Evolutionary conservation across 2,797 vertebrate species (phyloP), one percentile per base, ranked within the genome.

Genomic region (Selene dorsalis): DNA sequence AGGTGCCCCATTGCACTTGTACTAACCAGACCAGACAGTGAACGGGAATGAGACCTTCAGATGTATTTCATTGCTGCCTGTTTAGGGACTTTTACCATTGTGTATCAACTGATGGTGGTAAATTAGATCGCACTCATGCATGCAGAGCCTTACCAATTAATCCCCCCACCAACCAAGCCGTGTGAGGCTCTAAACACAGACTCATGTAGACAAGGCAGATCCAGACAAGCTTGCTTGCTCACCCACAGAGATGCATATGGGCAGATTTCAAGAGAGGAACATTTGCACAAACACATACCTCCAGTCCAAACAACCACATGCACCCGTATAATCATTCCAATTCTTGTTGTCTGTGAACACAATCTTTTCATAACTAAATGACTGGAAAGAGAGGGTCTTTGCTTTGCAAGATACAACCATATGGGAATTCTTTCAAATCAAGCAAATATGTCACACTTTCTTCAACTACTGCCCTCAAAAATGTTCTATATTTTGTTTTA

Each of bases 121-220:
- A 94, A 93, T 94, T 91, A 92, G 89, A 93, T 90, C 63, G 73
- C 83, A 85, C 82, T 93, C 88, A 91, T 88, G 88, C 91, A 92
- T 94, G 89, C 86, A 87, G 88, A 89, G 84, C 60, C 77, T 76
- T 66, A 77, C 82, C 87, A 92, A 91, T 93, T 91, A 91, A 92
- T 89, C 88, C 87, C 77, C 85, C 62, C 74, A 80, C 87, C 87
- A 91, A 91, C 82, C 77, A 82, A 73, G 72, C 75, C 50, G 77
- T 57, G 45, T 48, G 56, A 68, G 26, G 32, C 83, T 75, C 47
- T 68, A 67, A 63, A 75, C 82, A 80, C 67, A 87, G 67, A 66
- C 70, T 69, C 79, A 62, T 55, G 67, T 32, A 80, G 69, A 86
- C 52, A n/a, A 75, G 73, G 59, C 64, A 69, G 73, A 68, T 58